Evolutionary conservation across 1,140 invertebrate species (phyloP).

Genomic region (Drosophila repleta): DNA sequence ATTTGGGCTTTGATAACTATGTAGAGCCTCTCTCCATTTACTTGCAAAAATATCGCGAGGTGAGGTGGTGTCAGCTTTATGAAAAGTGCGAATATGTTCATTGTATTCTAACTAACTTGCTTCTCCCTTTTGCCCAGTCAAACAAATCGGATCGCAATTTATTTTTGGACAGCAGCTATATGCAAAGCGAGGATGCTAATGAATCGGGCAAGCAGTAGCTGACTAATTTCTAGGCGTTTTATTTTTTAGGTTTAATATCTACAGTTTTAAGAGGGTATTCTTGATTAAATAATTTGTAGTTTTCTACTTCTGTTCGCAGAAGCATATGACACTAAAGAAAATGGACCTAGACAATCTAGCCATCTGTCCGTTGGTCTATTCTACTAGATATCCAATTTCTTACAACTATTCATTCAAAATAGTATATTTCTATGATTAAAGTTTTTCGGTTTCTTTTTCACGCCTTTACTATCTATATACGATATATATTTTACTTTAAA

Average conservation of each 20-base stretch:
- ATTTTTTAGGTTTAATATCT: slow-evolving; percentile 16
- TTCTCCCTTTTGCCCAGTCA: slow-evolving; percentile 46
- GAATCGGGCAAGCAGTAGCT: slow-evolving; percentile 57
- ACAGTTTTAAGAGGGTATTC: background rate
- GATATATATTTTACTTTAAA: no score
- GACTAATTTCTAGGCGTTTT: background rate
- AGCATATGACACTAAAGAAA: no score
- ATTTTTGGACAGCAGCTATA: slow-evolving; percentile 59
- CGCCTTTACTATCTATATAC: no score
- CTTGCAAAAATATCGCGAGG: slow-evolving; percentile 97
- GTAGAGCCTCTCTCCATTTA: slow-evolving; percentile 98
- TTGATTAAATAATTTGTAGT: background rate
- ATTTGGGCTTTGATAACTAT: slow-evolving; percentile 99
- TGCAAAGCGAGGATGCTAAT: slow-evolving; percentile 55
- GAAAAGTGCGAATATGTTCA: no score
- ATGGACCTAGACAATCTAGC: no score
- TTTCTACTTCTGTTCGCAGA: no score
- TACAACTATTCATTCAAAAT: no score
- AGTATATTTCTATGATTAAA: slow-evolving; percentile 1
- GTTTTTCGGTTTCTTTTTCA: no score
- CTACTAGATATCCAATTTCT: no score
- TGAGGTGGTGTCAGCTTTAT: slow-evolving; percentile 10
- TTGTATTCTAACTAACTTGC: background rate
- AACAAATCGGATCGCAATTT: slow-evolving; percentile 83
- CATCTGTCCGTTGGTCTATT: no score